A percentile compares a stretch with the other conserved stretches of the same genome.
Conservation (phyloP, 2,888 invertebrate genomes). For the Mamestra brassicae region DNA sequence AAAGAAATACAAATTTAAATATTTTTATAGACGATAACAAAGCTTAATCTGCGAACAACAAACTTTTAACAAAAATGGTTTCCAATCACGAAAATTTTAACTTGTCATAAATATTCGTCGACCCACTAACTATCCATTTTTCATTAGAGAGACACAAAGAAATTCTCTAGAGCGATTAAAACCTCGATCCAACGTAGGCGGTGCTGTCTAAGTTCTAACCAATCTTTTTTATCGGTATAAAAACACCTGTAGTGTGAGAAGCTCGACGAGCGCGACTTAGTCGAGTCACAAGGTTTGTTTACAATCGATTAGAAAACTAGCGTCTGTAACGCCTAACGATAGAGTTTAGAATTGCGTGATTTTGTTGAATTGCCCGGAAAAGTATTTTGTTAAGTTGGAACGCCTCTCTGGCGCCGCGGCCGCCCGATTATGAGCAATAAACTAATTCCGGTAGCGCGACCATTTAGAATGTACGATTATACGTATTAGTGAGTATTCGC, state of each 20-base stretch:
- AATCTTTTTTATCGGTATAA: slow-evolving; percentile 76
- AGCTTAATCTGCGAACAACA: slow-evolving; percentile 44
- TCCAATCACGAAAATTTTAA: slow-evolving; percentile 46
- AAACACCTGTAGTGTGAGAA: slow-evolving; percentile 88
- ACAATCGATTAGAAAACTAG: slow-evolving; percentile 43
- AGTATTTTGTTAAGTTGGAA: slow-evolving; percentile 76
- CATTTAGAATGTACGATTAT: slow-evolving; percentile 84
- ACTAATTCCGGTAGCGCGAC: slow-evolving; percentile 89
- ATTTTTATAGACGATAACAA: slow-evolving; percentile 35
- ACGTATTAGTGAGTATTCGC: slow-evolving; percentile 74
- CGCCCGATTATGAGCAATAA: slow-evolving; percentile 88
- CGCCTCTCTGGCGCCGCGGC: slow-evolving; percentile 86
- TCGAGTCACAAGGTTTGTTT: slow-evolving; percentile 57
- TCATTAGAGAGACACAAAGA: slow-evolving; percentile 61
- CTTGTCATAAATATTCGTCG: slow-evolving; percentile 43
- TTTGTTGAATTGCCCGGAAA: slow-evolving; percentile 48
- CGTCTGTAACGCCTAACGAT: slow-evolving; percentile 48
- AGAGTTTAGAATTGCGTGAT: slow-evolving; percentile 63
- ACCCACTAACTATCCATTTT: slow-evolving; percentile 48
- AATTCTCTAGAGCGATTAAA: slow-evolving; percentile 76
- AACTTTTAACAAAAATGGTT: slow-evolving; percentile 46
- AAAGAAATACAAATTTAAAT: slow-evolving; percentile 18
- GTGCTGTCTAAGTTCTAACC: slow-evolving; percentile 74
- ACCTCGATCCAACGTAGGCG: slow-evolving; percentile 81
- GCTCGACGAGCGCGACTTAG: slow-evolving; percentile 74